Evolutionary conservation across 2,797 vertebrate genomes (phyloP).

Genomic region (Peromyscus melanophrys): DNA sequence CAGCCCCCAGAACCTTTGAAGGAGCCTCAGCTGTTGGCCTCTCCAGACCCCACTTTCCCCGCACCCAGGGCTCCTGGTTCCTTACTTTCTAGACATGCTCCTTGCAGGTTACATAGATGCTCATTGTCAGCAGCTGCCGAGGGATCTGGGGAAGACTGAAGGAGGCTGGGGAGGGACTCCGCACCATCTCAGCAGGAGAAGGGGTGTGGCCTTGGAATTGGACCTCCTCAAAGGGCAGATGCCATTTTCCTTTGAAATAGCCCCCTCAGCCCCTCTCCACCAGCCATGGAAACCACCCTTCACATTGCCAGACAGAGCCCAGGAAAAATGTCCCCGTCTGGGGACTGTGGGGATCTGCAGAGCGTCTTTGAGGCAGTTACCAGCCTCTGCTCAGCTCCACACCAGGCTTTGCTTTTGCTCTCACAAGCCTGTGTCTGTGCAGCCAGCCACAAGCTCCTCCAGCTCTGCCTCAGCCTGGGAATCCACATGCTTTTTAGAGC

Average conservation of each 20-base stretch:
- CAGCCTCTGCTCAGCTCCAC: background rate
- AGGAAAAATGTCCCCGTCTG: background rate
- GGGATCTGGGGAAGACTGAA: fast-evolving
- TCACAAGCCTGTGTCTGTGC: background rate
- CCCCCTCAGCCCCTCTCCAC: background rate
- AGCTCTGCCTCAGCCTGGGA: background rate
- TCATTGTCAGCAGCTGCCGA: background rate
- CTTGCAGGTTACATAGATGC: background rate
- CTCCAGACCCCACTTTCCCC: background rate
- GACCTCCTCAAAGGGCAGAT: background rate
- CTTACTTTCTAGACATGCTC: background rate
- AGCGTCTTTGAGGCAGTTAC: fast-evolving
- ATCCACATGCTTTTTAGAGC: background rate
- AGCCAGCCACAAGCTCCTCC: background rate
- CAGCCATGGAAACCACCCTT: background rate
- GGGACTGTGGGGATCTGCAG: background rate
- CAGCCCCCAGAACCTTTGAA: background rate
- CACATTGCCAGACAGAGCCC: background rate
- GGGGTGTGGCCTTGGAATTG: background rate
- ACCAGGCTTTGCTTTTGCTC: background rate
- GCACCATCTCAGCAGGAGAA: background rate
- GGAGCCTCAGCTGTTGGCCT: background rate
- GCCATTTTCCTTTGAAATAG: background rate
- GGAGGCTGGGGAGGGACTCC: background rate
- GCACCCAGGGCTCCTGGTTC: background rate